Conservation (phyloP, 2,113 vertebrate genomes). For the Myotis lucifugus region DNA sequence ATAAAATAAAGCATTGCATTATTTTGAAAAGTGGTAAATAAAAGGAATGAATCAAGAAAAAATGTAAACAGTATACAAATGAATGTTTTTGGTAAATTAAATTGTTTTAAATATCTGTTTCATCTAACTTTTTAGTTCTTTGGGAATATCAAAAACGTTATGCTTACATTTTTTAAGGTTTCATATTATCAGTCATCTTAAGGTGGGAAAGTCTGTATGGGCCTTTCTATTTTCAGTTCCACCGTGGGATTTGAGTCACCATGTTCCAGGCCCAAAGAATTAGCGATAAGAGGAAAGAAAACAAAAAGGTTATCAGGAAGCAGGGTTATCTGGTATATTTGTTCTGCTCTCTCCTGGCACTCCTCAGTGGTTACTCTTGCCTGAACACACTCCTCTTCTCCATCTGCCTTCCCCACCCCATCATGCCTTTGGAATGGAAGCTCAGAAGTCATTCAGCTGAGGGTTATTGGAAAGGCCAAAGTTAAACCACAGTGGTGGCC, state of each 20-base stretch:
- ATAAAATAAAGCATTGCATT: neutral
- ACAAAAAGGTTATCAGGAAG: conserved; percentile 15
- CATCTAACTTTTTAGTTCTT: neutral
- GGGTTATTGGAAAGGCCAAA: neutral
- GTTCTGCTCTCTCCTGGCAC: neutral
- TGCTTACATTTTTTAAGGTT: neutral
- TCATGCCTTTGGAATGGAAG: neutral
- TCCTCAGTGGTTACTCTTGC: neutral
- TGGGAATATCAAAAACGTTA: neutral
- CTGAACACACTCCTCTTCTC: neutral
- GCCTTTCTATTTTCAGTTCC: conserved; percentile 38
- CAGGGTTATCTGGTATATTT: neutral
- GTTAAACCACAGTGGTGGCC: neutral
- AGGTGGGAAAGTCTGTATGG: neutral
- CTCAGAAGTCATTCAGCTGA: conserved; percentile 24
- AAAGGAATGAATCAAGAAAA: neutral
- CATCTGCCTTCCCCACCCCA: neutral
- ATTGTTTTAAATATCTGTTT: conserved; percentile 27
- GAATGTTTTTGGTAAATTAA: neutral
- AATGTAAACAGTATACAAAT: neutral
- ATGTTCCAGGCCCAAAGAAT: neutral
- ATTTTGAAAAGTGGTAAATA: neutral
- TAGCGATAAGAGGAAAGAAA: conserved; percentile 42
- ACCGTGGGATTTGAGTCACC: neutral
- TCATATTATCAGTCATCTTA: conserved; percentile 1